These are phyloP conservation scores for Chouioia cunea DNA, from an alignment of 2,888 invertebrate genomes.

Conservation along the genomic window DNA sequence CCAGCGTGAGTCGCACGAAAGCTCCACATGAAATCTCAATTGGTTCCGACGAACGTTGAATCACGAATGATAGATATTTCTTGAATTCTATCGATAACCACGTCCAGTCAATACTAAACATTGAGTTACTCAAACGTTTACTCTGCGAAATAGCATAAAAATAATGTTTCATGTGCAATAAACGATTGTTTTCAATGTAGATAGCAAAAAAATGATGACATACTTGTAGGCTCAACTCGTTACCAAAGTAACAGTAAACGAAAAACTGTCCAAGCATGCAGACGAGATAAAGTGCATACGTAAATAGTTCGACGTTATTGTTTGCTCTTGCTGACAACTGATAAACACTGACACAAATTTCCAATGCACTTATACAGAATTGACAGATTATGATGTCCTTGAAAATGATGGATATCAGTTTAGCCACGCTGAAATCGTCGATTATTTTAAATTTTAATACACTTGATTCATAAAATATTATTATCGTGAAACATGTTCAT, in stretches of 20 bases:
- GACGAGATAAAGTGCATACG: slow-evolving; percentile 18
- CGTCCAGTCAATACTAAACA: slow-evolving; percentile 24
- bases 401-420: slow-evolving; percentile 21
- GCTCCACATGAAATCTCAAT: slow-evolving; percentile 24
- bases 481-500: too few species aligned
- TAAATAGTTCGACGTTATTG: not conserved
- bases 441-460: not conserved
- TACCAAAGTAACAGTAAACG: slow-evolving; percentile 36
- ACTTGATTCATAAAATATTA: too few species aligned
- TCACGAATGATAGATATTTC: slow-evolving; percentile 23
- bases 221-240: slow-evolving; percentile 28
- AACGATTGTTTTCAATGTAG: too few species aligned
- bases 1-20: slow-evolving; percentile 16
- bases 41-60: slow-evolving; percentile 20
- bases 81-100: slow-evolving; percentile 12
- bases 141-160: slow-evolving; percentile 31
- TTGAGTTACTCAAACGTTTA: not conserved
- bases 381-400: slow-evolving; percentile 20
- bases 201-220: too few species aligned
- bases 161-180: not conserved
- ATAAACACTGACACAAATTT: slow-evolving; percentile 38
- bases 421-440: slow-evolving; percentile 15
- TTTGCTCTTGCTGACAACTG: slow-evolving; percentile 14
- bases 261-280: slow-evolving; percentile 35
- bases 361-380: slow-evolving; percentile 28